phyloP scores from a whole-genome alignment of 2,797 vertebrate species.

The Hylomyscus alleni region DNA sequence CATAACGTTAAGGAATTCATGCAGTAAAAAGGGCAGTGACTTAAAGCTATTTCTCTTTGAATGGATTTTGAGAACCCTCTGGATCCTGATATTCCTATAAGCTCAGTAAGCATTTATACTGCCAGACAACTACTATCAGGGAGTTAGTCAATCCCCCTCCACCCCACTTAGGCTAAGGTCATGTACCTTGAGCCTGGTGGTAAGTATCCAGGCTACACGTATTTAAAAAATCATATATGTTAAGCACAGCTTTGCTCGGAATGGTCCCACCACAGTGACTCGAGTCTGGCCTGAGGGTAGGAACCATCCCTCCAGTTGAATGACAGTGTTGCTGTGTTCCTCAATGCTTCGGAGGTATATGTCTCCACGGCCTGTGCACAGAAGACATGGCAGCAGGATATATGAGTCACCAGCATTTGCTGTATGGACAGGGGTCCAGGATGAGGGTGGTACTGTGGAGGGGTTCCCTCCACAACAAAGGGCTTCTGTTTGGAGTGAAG shows the following conservation, averaged over 20 bases:
- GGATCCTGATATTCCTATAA: not conserved
- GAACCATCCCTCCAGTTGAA: conserved; percentile 2
- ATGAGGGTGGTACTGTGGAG: not conserved
- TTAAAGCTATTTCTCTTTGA: not conserved
- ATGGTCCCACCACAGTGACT: accelerated
- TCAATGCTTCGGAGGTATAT: accelerated
- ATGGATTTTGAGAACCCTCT: not conserved
- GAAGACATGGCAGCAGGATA: not conserved
- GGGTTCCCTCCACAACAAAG: not conserved
- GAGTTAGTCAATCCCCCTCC: too few relatives aligned
- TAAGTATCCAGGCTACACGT: accelerated
- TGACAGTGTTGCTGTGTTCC: not conserved
- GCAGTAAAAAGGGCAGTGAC: not conserved
- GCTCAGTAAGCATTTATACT: not conserved
- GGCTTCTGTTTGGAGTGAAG: not conserved
- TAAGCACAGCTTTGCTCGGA: not conserved
- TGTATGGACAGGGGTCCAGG: accelerated
- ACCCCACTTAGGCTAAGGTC: too few relatives aligned
- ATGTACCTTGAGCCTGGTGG: not conserved
- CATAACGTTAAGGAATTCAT: accelerated
- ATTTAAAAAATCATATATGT: accelerated
- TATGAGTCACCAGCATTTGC: not conserved
- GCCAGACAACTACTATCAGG: accelerated
- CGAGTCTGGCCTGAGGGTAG: not conserved
- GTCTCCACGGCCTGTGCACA: not conserved